These are phyloP conservation scores for Hypena proboscidalis DNA, from an alignment of 2,888 invertebrate genomes.

Conservation along the genomic window DNA sequence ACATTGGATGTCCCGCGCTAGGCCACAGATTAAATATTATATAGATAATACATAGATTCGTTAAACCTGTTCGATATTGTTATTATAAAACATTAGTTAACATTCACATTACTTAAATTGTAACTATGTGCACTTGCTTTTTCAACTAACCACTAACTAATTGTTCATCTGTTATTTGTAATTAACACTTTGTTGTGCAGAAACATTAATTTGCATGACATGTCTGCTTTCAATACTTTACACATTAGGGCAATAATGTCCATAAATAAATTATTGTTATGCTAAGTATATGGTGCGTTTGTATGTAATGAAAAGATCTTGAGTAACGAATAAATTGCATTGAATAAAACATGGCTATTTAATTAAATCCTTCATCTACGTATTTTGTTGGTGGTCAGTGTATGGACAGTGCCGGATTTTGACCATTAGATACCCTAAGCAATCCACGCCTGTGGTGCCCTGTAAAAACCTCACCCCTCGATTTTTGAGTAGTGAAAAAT, in stretches of 20 bases:
- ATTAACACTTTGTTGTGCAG: constrained; percentile 32
- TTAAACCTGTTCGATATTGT: constrained; percentile 31
- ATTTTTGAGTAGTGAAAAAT: no score
- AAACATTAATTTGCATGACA: constrained; percentile 38
- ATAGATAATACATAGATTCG: constrained; percentile 23
- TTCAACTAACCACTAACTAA: constrained; percentile 27
- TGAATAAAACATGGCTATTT: constrained; percentile 53
- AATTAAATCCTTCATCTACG: constrained; percentile 1
- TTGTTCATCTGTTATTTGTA: constrained; percentile 29
- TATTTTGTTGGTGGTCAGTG: no score
- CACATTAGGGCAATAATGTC: constrained; percentile 46
- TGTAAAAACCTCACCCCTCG: no score
- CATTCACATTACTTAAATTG: constrained; percentile 30
- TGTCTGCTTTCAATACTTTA: constrained; percentile 45
- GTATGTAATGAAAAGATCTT: constrained; percentile 77
- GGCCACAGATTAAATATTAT: constrained; percentile 15
- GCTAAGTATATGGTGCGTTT: constrained; percentile 84
- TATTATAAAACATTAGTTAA: constrained; percentile 24
- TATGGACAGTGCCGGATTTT: no score
- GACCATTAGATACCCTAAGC: no score
- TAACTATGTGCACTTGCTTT: constrained; percentile 41
- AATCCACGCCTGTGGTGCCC: no score
- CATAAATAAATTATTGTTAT: constrained; percentile 67
- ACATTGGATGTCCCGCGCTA: constrained; percentile 23
- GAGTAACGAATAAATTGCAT: constrained; percentile 79